A percentile compares a stretch with the other conserved stretches of the same genome.
Conservation (phyloP, 2,113 vertebrate genomes). For the Cynoglossus semilaevis region DNA sequence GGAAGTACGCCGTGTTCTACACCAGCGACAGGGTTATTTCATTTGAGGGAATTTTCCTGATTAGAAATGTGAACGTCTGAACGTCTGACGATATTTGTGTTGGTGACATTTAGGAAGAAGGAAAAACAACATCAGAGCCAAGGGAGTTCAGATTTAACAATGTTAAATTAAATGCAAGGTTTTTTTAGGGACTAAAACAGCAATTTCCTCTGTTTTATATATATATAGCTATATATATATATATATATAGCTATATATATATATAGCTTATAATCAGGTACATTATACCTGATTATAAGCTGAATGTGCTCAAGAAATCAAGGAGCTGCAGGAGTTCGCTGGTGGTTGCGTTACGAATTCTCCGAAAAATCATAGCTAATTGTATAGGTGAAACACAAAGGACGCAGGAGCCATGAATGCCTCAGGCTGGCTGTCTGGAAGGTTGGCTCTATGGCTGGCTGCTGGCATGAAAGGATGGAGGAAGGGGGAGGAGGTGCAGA, state of each 20-base stretch:
- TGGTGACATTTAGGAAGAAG: constrained; percentile 25
- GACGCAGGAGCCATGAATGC: constrained; percentile 73
- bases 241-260: too few relatives aligned
- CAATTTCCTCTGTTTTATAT: not conserved
- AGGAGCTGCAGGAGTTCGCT: constrained; percentile 80
- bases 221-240: too few relatives aligned
- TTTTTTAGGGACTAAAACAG: not conserved
- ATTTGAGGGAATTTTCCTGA: not conserved
- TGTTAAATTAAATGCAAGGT: too few relatives aligned
- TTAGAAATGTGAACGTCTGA: not conserved
- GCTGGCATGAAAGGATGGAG: constrained; percentile 79
- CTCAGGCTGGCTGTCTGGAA: constrained; percentile 70
- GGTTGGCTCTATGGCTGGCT: constrained; percentile 48
- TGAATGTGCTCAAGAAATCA: constrained; percentile 70
- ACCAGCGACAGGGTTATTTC: too few relatives aligned
- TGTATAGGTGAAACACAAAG: constrained; percentile 84
- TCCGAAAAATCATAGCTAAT: constrained; percentile 86
- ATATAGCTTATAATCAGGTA: too few relatives aligned
- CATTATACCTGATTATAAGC: not conserved
- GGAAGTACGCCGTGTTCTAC: too few relatives aligned
- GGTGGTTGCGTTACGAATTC: constrained; percentile 89
- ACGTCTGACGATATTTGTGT: constrained; percentile 24
- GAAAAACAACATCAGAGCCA: constrained; percentile 4
- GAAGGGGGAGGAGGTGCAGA: constrained; percentile 66
- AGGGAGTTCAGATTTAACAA: too few relatives aligned